These are phyloP conservation scores for Phymastichus coffea DNA, from an alignment of 1,140 invertebrate species.

Conservation along the genomic window DNA sequence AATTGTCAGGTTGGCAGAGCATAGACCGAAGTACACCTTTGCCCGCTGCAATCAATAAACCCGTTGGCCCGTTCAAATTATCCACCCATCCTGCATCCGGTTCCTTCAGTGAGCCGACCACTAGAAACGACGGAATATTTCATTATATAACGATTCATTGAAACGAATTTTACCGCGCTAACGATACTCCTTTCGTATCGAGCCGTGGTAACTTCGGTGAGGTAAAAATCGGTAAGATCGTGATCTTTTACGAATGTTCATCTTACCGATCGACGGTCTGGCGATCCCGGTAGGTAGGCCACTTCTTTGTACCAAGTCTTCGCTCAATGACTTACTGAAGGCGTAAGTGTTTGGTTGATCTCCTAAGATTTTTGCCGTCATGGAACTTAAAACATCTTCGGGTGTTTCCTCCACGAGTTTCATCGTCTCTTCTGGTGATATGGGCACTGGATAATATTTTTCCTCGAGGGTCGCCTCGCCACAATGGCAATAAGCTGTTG, in stretches of 20 bases:
- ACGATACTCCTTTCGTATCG: background rate
- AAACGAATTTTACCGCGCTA: background rate
- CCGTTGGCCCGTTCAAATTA: constrained; percentile 91
- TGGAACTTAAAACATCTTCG: constrained; percentile 64
- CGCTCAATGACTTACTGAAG: constrained; percentile 74
- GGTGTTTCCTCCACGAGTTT: constrained; percentile 78
- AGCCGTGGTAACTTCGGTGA: too few relatives aligned
- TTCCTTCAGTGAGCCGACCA: constrained; percentile 69
- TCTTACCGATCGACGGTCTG: constrained; percentile 77
- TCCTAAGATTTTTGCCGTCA: constrained; percentile 77
- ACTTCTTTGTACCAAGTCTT: constrained; percentile 67
- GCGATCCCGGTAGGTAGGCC: constrained; percentile 68
- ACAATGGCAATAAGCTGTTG: constrained; percentile 81
- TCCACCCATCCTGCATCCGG: constrained; percentile 88
- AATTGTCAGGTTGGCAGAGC: constrained; percentile 57
- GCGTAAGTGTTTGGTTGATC: constrained; percentile 79
- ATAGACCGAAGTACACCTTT: constrained; percentile 79
- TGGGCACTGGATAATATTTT: constrained; percentile 64
- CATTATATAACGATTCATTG: too few relatives aligned
- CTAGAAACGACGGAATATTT: constrained; percentile 44
- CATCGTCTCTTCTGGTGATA: constrained; percentile 73
- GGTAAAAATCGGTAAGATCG: constrained; percentile 32
- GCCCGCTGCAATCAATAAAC: constrained; percentile 72
- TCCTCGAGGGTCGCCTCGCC: constrained; percentile 69
- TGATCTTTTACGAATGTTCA: constrained; percentile 26